Evolutionary conservation across 2,113 vertebrate genomes (phyloP).

Genomic region (Dolichotis patagonum): DNA sequence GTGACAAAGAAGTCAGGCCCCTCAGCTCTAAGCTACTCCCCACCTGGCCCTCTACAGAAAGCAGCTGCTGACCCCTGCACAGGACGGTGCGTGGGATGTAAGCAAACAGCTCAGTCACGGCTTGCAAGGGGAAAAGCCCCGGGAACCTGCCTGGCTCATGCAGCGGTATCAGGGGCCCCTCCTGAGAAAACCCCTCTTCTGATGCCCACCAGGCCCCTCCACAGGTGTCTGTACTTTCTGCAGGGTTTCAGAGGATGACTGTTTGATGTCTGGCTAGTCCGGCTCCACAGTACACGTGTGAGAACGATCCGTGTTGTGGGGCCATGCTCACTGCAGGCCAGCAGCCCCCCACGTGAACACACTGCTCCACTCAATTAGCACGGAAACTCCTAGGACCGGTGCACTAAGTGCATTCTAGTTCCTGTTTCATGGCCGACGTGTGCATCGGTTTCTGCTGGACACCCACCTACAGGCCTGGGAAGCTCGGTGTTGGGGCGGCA

Average conservation of each 20-base stretch:
- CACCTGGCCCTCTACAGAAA: background rate
- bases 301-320: fast-evolving
- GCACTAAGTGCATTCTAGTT: background rate
- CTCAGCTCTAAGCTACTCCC: background rate
- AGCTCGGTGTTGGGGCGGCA: background rate
- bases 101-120: no score
- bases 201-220: fast-evolving
- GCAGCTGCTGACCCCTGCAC: background rate
- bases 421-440: background rate
- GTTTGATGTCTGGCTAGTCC: background rate
- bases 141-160: background rate
- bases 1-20: background rate
- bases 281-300: fast-evolving
- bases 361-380: fast-evolving
- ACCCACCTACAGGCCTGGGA: background rate
- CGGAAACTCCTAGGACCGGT: no score
- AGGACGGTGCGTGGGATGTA: background rate
- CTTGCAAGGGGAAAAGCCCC: background rate
- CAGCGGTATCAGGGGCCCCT: background rate
- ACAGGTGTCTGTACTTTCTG: background rate
- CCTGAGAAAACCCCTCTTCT: background rate
- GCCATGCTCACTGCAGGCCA: fast-evolving
- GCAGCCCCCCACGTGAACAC: fast-evolving
- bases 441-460: background rate
- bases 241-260: background rate